Percentiles rank a stretch among this genome's conserved stretches.
Conservation (phyloP, 2,797 vertebrate species). For the Pelochelys cantorii region DNA sequence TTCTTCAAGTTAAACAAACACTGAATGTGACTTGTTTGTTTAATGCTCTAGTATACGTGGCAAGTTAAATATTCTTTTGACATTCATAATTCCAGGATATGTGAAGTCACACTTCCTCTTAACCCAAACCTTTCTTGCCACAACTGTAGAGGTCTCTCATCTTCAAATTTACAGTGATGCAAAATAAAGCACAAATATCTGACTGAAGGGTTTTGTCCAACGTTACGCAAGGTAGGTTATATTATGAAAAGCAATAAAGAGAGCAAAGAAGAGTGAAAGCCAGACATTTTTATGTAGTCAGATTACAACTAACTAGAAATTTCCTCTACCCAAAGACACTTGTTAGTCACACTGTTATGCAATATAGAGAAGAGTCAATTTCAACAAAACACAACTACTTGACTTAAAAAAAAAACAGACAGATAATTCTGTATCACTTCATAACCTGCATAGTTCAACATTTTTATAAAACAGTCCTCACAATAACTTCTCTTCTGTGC, state of each 20-base stretch:
- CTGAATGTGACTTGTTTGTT: slow-evolving; percentile 53
- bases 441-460: neutral
- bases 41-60: slow-evolving; percentile 59
- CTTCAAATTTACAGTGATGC: neutral
- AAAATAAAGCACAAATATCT: neutral
- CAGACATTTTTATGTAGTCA: neutral
- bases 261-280: neutral
- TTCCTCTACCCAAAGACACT: neutral
- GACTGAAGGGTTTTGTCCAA: neutral
- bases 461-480: neutral
- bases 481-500: neutral
- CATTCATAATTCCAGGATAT: slow-evolving; percentile 52
- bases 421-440: neutral
- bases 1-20: slow-evolving; percentile 63
- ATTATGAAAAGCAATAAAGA: slow-evolving; percentile 10
- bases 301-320: neutral
- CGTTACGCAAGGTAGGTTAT: neutral
- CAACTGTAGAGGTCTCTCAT: neutral
- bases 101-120: slow-evolving; percentile 29
- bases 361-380: neutral
- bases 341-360: neutral
- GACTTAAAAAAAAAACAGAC: neutral
- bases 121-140: neutral
- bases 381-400: neutral
- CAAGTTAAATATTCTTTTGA: slow-evolving; percentile 59